phyloP scores from a whole-genome alignment of 2,888 invertebrate genomes.

The Neelides folsomi region DNA sequence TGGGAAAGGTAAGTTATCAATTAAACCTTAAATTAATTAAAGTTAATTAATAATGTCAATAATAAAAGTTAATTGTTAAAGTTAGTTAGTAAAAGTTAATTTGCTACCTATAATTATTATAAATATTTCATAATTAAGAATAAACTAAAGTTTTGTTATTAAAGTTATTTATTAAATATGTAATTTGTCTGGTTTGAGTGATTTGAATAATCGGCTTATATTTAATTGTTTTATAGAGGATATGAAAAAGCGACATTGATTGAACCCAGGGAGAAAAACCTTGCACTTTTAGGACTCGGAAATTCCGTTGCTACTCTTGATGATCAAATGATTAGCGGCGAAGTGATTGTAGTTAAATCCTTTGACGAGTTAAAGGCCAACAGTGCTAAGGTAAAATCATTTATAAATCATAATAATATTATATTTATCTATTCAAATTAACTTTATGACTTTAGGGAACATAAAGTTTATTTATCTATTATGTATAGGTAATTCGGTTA shows the following conservation, averaged over 20 bases:
- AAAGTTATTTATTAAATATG: too few species aligned
- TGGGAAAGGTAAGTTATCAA: conserved; percentile 32
- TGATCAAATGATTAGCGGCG: conserved; percentile 18
- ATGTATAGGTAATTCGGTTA: too few species aligned
- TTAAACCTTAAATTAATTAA: too few species aligned
- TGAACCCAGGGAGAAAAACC: conserved; percentile 11
- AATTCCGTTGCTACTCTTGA: conserved; percentile 26
- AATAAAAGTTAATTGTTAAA: too few species aligned
- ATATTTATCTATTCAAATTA: not conserved
- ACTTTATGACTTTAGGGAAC: not conserved
- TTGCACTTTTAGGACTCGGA: conserved; percentile 24
- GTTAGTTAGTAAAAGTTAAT: too few species aligned
- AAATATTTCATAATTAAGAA: too few species aligned
- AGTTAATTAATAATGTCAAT: too few species aligned
- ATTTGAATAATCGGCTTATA: too few species aligned
- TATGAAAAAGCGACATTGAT: conserved; percentile 18
- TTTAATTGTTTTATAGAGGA: conserved; percentile 15
- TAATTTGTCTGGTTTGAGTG: too few species aligned
- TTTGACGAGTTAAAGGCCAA: conserved; percentile 22
- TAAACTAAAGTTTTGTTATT: too few species aligned
- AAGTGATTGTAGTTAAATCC: conserved; percentile 27
- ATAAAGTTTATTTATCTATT: too few species aligned
- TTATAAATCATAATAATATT: not conserved
- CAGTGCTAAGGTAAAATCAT: conserved; percentile 12
- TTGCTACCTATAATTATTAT: too few species aligned